Conservation (phyloP, 2,888 invertebrate species). For the Tipula confusa region DNA sequence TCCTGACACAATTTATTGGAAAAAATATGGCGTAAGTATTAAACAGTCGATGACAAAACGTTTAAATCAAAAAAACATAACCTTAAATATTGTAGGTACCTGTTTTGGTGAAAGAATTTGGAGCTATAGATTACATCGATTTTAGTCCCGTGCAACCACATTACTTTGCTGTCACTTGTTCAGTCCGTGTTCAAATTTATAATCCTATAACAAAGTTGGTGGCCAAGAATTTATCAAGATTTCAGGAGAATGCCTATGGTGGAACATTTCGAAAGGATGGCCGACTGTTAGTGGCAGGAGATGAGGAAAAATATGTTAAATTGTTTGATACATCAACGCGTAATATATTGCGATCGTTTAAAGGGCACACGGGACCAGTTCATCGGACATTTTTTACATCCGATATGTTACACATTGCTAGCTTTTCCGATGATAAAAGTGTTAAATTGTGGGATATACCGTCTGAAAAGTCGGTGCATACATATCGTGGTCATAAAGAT, state of each 20-base stretch:
- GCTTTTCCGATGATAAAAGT: conserved; percentile 88
- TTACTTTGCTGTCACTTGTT: conserved; percentile 89
- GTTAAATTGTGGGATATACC: conserved; percentile 89
- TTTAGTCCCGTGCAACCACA: conserved; percentile 85
- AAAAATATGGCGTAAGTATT: conserved; percentile 68
- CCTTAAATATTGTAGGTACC: conserved; percentile 60
- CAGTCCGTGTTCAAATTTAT: conserved; percentile 82
- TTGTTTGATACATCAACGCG: conserved; percentile 84
- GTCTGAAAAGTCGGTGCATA: conserved; percentile 66
- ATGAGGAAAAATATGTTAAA: conserved; percentile 81
- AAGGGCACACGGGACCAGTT: conserved; percentile 73
- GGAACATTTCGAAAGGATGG: conserved; percentile 79
- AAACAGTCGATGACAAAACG: too few species aligned
- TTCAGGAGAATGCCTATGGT: conserved; percentile 81
- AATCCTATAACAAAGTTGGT: conserved; percentile 81
- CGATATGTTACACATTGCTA: conserved; percentile 72
- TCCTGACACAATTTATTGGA: conserved; percentile 82
- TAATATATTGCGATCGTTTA: conserved; percentile 76
- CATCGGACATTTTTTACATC: conserved; percentile 79
- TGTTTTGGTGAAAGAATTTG: conserved; percentile 86
- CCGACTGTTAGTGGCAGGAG: conserved; percentile 77
- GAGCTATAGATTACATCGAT: conserved; percentile 85
- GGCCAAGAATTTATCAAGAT: conserved; percentile 74
- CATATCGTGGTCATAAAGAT: conserved; percentile 67
- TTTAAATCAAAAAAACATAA: background rate